These are phyloP conservation scores for Drosophila punjabiensis DNA, from an alignment of 1,140 invertebrate genomes.

Conservation along the genomic window DNA sequence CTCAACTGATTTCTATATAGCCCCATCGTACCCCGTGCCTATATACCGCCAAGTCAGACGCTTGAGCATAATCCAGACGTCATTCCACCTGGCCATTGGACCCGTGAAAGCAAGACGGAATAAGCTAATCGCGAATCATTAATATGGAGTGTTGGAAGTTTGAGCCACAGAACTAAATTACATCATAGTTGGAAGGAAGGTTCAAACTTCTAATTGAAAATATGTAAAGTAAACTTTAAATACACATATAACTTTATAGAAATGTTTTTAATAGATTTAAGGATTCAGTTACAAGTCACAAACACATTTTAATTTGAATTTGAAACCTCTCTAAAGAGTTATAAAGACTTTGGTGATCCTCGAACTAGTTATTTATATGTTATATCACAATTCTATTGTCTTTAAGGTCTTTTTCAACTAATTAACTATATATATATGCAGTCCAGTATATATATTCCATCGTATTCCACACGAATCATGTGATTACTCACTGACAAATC, in stretches of 20 bases:
- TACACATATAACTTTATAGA: background rate
- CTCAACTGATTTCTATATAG: conserved; percentile 41
- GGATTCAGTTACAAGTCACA: background rate
- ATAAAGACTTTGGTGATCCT: background rate
- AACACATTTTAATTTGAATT: background rate
- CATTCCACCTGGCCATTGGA: conserved; percentile 28
- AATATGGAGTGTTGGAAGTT: conserved; percentile 20
- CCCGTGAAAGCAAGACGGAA: conserved; percentile 20
- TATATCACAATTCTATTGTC: background rate
- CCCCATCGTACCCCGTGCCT: background rate
- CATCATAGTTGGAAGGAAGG: conserved; percentile 12
- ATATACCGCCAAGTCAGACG: conserved; percentile 29
- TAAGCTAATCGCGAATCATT: conserved; percentile 44
- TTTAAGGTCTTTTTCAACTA: background rate
- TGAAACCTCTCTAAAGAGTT: background rate
- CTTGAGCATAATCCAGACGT: conserved; percentile 42
- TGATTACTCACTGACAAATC: background rate
- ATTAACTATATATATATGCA: too few relatives aligned
- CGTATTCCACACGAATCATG: background rate
- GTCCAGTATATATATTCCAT: background rate
- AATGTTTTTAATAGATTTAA: background rate
- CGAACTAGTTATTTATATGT: background rate
- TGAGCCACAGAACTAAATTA: conserved; percentile 27
- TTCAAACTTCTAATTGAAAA: background rate
- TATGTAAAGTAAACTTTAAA: background rate